phyloP scores from a whole-genome alignment of 2,113 vertebrate species.

The Passer montanus region DNA sequence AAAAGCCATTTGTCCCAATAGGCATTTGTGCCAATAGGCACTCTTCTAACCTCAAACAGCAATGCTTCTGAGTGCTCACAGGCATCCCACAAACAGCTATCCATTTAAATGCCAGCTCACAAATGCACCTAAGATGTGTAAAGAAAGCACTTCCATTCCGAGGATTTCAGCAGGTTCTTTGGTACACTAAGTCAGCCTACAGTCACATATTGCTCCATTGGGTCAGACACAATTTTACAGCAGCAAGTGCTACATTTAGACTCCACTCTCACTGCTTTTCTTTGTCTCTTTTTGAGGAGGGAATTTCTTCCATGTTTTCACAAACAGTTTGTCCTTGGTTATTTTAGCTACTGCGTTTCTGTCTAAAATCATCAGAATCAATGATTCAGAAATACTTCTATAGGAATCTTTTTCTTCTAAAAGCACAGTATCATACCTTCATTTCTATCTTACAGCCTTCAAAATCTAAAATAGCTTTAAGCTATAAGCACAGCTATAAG shows the following conservation, averaged over 20 bases:
- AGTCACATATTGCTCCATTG: not conserved
- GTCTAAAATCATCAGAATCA: not conserved
- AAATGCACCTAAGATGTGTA: not conserved
- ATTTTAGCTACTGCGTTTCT: not conserved
- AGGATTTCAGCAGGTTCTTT: not conserved
- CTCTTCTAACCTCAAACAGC: not conserved
- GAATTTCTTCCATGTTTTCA: not conserved
- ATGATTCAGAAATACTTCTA: not conserved
- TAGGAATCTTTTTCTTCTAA: not conserved
- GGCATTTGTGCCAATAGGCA: not conserved
- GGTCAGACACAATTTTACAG: slow-evolving; percentile 4
- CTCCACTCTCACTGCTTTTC: not conserved
- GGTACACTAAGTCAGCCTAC: not conserved
- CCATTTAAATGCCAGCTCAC: slow-evolving; percentile 8
- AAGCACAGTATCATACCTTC: not conserved
- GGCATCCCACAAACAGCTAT: not conserved
- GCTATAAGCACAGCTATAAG: not conserved
- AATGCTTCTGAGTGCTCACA: not conserved
- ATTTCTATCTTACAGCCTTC: slow-evolving; percentile 1
- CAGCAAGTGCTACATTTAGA: not conserved
- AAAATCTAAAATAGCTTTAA: not conserved
- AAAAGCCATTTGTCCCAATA: not conserved
- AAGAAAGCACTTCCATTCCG: not conserved
- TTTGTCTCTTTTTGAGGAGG: not conserved
- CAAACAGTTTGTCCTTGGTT: not conserved